A percentile compares a stretch with the other conserved stretches of the same genome.
Conservation (phyloP, 2,113 vertebrate genomes). For the Taxidea taxus region DNA sequence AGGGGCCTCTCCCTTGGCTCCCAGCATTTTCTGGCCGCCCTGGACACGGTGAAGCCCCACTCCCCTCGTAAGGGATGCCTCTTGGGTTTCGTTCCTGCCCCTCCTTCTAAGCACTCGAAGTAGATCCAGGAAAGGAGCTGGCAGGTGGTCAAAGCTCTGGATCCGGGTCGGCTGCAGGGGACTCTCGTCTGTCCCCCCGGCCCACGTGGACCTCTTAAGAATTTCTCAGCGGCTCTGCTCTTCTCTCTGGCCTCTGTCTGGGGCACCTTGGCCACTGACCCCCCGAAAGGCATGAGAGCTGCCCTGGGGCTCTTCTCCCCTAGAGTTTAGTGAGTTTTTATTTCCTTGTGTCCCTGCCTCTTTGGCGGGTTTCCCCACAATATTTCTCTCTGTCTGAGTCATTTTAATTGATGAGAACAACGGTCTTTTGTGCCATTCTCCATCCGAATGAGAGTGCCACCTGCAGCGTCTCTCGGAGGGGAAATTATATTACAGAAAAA, state of each 20-base stretch:
- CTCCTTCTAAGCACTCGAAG: not conserved
- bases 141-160: not conserved
- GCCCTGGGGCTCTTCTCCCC: not conserved
- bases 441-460: not conserved
- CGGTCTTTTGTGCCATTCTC: not conserved
- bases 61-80: not conserved
- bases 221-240: not conserved
- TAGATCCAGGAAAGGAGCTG: not conserved
- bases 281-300: not conserved
- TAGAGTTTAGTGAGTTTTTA: not conserved
- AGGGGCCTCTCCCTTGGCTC: not conserved
- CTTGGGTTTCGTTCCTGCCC: not conserved
- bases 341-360: not conserved
- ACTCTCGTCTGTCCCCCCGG: fast-evolving
- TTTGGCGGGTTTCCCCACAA: not conserved
- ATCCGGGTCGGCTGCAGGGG: not conserved
- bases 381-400: not conserved
- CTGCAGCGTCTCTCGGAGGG: fast-evolving
- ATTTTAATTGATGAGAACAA: not conserved
- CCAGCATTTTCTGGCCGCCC: not conserved
- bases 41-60: not conserved
- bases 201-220: not conserved
- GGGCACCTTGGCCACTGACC: not conserved
- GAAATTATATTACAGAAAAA: not conserved
- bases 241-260: not conserved